Evolutionary conservation across 2,888 invertebrate species (phyloP).

Genomic region (Eupithecia tripunctaria): DNA sequence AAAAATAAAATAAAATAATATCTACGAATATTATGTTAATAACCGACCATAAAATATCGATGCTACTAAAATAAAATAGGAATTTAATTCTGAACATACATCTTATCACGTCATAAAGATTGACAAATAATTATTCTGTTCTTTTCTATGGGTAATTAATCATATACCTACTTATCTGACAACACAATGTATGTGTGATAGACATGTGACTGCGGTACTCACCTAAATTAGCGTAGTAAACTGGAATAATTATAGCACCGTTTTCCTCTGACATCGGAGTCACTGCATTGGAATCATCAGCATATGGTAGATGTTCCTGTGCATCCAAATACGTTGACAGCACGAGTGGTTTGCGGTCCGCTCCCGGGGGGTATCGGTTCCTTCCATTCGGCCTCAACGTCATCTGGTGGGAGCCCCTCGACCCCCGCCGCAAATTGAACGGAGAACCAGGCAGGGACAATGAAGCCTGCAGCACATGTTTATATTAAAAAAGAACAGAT

Average conservation of each 20-base stretch:
- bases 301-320: conserved; percentile 97
- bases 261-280: conserved; percentile 99
- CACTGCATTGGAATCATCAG: conserved; percentile 98
- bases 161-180: neutral
- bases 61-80: neutral
- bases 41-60: neutral
- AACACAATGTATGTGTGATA: conserved; percentile 2
- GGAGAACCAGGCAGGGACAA: conserved; percentile 98
- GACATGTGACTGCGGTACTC: conserved; percentile 46
- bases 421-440: conserved; percentile 95
- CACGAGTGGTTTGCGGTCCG: conserved; percentile 96
- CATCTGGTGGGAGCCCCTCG: conserved; percentile 96
- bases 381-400: conserved; percentile 92
- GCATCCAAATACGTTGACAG: conserved; percentile 97
- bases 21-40: too few species aligned
- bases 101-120: neutral
- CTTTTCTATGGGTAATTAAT: neutral
- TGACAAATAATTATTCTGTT: neutral
- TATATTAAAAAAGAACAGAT: conserved; percentile 49
- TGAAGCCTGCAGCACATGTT: conserved; percentile 90
- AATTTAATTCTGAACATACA: neutral
- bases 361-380: conserved; percentile 91
- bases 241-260: conserved; percentile 96
- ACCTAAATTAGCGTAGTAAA: conserved; percentile 94
- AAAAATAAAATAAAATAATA: too few species aligned